Evolutionary conservation across 2,888 invertebrate genomes (phyloP).

Genomic region (Nomada flava): DNA sequence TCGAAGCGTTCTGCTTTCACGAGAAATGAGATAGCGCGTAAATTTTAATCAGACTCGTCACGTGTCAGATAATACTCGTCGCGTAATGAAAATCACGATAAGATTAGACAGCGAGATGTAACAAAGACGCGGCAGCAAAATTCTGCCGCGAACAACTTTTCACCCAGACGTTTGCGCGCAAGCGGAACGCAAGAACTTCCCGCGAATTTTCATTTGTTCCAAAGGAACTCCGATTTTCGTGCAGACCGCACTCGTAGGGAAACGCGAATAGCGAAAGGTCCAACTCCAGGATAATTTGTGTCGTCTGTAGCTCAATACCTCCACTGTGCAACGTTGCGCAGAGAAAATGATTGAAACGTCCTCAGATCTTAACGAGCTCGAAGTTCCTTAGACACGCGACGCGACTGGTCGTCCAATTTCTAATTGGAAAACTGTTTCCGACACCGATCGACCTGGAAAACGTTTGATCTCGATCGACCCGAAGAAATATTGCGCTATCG

Average conservation of each 20-base stretch:
- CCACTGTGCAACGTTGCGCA: background rate
- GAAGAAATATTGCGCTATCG: conserved; percentile 78
- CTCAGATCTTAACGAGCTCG: background rate
- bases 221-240: too few relatives aligned
- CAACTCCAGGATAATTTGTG: too few relatives aligned
- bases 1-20: background rate
- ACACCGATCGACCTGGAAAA: background rate
- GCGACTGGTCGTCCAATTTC: background rate
- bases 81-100: conserved; percentile 28
- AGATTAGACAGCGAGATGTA: conserved; percentile 19
- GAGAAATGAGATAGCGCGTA: background rate
- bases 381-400: background rate
- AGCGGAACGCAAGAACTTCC: conserved; percentile 38
- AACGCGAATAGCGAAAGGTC: too few relatives aligned
- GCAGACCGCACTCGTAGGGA: too few relatives aligned
- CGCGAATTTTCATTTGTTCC: conserved; percentile 5
- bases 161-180: background rate
- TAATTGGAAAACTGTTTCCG: background rate
- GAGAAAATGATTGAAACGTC: background rate
- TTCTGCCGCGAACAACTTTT: conserved; percentile 3
- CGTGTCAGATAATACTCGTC: background rate
- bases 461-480: conserved; percentile 28
- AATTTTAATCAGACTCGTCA: background rate
- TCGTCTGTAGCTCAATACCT: too few relatives aligned
- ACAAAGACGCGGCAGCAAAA: conserved; percentile 14